Percentiles rank a stretch among this genome's conserved stretches.
Conservation (phyloP, 2,888 invertebrate species). For the Diaperis boleti region DNA sequence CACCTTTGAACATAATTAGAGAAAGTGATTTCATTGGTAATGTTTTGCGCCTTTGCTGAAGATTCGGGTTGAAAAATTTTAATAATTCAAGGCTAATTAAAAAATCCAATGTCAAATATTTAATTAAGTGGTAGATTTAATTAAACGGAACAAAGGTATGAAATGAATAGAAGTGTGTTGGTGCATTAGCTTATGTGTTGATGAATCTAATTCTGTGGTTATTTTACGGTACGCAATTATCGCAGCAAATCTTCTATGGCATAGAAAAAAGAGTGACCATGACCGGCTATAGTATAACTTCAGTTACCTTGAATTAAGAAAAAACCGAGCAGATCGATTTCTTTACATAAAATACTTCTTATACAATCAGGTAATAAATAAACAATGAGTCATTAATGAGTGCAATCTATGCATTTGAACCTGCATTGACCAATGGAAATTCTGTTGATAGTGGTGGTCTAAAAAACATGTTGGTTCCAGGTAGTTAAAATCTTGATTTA, state of each 20-base stretch:
- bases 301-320: constrained; percentile 21
- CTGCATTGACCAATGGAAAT: too few relatives aligned
- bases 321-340: constrained; percentile 19
- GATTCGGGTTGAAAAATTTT: constrained; percentile 1
- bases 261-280: constrained; percentile 18
- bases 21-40: not conserved
- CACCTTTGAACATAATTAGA: too few relatives aligned
- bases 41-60: constrained; percentile 9
- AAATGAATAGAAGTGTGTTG: constrained; percentile 7
- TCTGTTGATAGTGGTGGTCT: not conserved
- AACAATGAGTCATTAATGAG: constrained; percentile 10
- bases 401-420: too few relatives aligned
- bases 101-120: constrained; percentile 25
- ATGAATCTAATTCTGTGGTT: not conserved
- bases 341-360: constrained; percentile 17
- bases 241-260: not conserved
- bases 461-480: too few relatives aligned
- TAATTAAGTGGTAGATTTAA: constrained; percentile 26
- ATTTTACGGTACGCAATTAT: not conserved
- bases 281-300: constrained; percentile 20
- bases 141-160: constrained; percentile 15
- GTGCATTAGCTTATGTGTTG: not conserved
- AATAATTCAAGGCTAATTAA: constrained; percentile 24
- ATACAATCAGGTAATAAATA: constrained; percentile 9
- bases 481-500: too few relatives aligned